Conservation (phyloP, 2,113 vertebrate species). For the Sakesphorus luctuosus region DNA sequence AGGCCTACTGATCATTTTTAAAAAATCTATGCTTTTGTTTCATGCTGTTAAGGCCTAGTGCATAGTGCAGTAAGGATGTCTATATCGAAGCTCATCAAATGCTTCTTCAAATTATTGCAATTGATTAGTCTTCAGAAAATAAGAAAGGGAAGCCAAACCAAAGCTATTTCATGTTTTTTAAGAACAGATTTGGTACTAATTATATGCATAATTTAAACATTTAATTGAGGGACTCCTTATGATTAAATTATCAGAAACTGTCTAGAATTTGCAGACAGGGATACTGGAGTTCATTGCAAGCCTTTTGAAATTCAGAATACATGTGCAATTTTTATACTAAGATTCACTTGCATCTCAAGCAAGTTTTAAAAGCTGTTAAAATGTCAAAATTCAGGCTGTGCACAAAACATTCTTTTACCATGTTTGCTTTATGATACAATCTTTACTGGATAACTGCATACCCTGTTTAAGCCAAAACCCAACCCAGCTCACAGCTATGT, state of each 20-base stretch:
- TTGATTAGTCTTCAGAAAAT: neutral
- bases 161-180: neutral
- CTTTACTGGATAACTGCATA: slow-evolving; percentile 8
- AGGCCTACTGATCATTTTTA: neutral
- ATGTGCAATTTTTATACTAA: neutral
- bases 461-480: neutral
- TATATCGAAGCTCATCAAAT: neutral
- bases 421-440: slow-evolving; percentile 36
- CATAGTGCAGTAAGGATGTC: neutral
- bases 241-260: neutral
- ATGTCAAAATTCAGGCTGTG: neutral
- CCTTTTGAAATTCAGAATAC: neutral
- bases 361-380: slow-evolving; percentile 17
- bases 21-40: neutral
- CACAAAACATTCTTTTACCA: neutral
- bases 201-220: neutral
- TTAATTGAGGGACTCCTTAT: neutral
- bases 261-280: neutral
- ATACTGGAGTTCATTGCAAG: neutral
- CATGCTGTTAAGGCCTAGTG: neutral
- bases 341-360: neutral
- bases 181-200: neutral
- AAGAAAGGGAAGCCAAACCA: neutral
- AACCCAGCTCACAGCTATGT: neutral
- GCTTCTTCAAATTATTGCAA: neutral